These are phyloP conservation scores for Vulpes lagopus DNA, from an alignment of 2,113 vertebrate genomes.

Conservation along the genomic window DNA sequence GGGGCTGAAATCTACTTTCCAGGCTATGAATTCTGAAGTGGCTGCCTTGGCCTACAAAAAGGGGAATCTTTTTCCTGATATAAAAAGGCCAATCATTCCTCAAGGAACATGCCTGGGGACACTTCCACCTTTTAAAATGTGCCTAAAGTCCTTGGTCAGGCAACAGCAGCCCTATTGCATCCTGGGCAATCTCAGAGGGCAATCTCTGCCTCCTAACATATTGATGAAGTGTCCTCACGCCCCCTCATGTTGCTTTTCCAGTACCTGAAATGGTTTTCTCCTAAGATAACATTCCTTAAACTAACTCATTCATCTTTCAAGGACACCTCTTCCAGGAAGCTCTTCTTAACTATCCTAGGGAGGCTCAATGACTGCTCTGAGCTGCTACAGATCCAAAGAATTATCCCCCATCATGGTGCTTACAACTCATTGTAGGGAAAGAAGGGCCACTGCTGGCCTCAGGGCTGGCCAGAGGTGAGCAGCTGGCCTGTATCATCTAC, in stretches of 20 bases:
- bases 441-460: not conserved
- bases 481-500: not conserved
- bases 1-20: not conserved
- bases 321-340: too few relatives aligned
- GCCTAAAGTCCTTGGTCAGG: too few relatives aligned
- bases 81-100: not conserved
- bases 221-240: not conserved
- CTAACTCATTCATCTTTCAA: not conserved
- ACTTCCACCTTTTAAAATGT: not conserved
- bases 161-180: not conserved
- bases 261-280: not conserved
- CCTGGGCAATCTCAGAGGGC: not conserved
- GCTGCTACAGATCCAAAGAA: not conserved
- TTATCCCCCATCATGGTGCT: not conserved
- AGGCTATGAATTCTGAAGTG: too few relatives aligned
- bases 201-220: too few relatives aligned
- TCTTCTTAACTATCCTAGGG: not conserved
- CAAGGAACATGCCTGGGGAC: not conserved
- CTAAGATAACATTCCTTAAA: not conserved
- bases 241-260: not conserved
- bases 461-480: not conserved
- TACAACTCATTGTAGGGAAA: not conserved
- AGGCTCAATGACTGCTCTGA: not conserved
- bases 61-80: not conserved
- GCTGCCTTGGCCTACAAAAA: not conserved